Conservation (phyloP, 2,888 invertebrate genomes). For the Cyclophora punctaria region DNA sequence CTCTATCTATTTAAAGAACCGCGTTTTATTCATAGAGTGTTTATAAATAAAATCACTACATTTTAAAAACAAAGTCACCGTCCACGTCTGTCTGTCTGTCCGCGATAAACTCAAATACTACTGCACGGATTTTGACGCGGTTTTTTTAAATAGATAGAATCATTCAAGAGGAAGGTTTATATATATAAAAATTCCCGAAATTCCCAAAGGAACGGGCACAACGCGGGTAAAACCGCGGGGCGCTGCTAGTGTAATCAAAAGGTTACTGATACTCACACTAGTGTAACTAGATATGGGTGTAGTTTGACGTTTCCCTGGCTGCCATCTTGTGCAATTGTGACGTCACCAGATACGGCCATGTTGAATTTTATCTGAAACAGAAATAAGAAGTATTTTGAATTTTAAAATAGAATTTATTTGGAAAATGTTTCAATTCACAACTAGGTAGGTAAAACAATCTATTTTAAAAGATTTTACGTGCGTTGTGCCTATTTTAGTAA, state of each 20-base stretch:
- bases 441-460: not conserved
- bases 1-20: not conserved
- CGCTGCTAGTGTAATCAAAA: not conserved
- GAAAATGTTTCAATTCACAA: slow-evolving; percentile 22
- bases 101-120: no score
- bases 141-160: no score
- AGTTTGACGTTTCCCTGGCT: slow-evolving; percentile 36
- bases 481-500: no score
- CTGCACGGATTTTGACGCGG: no score
- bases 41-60: not conserved
- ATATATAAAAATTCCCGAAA: no score
- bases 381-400: no score
- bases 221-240: not conserved
- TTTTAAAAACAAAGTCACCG: no score
- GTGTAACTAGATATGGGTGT: slow-evolving; percentile 51
- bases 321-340: slow-evolving; percentile 44
- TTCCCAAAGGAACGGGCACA: not conserved
- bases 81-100: no score
- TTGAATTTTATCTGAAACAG: no score
- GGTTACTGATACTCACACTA: slow-evolving; percentile 43
- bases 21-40: not conserved
- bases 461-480: not conserved
- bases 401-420: no score
- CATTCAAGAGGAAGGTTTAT: no score
- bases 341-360: slow-evolving; percentile 47